Evolutionary conservation across 2,888 invertebrate species (phyloP).

Genomic region (Zeuzera pyrina): DNA sequence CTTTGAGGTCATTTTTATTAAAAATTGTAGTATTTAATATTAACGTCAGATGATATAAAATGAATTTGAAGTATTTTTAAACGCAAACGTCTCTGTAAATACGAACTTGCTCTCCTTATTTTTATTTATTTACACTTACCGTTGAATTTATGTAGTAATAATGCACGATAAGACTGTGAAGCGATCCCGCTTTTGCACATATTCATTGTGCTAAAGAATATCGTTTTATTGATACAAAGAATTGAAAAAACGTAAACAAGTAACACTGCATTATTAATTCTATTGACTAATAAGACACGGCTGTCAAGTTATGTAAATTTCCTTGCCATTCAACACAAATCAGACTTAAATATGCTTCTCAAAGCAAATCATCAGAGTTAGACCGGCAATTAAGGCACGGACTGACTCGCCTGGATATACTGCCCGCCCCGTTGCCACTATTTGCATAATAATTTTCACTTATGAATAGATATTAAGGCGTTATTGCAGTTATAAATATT

Average conservation of each 20-base stretch:
- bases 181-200: no score
- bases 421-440: constrained; percentile 54
- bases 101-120: no score
- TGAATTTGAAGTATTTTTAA: no score
- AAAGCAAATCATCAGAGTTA: constrained; percentile 11
- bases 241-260: no score
- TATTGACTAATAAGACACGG: no score
- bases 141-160: no score
- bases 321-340: constrained; percentile 27
- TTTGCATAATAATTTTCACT: constrained; percentile 73
- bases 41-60: constrained; percentile 38
- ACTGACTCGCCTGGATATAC: constrained; percentile 45
- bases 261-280: no score
- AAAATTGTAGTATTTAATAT: constrained; percentile 61
- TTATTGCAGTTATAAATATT: constrained; percentile 70
- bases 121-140: no score
- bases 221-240: no score
- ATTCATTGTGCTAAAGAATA: no score
- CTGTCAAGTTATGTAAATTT: constrained; percentile 3
- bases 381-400: constrained; percentile 45
- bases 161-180: no score
- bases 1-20: constrained; percentile 39
- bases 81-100: no score
- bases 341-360: constrained; percentile 23
- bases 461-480: constrained; percentile 69